Conservation (phyloP, 2,888 invertebrate species). For the Elegia similella region DNA sequence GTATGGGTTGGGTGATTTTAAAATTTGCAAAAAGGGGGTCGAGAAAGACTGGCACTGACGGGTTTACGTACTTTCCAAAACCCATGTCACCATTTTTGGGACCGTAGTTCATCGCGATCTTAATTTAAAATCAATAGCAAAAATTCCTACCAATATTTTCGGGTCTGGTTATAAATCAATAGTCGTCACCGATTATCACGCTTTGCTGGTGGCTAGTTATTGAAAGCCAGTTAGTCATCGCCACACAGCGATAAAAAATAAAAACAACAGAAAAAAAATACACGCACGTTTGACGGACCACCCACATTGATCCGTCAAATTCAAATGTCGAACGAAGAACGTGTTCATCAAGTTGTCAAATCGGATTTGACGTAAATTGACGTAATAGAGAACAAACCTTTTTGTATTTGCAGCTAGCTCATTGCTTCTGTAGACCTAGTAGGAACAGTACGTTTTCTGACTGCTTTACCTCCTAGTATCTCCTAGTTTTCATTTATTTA, state of each 20-base stretch:
- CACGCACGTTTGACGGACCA: conserved; percentile 63
- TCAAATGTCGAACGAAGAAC: conserved; percentile 64
- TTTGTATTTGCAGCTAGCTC: conserved; percentile 38
- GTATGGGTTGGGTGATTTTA: too few species aligned
- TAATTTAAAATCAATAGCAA: background rate
- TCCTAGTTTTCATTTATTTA: too few species aligned
- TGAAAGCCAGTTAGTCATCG: conserved; percentile 73
- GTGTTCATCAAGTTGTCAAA: conserved; percentile 81
- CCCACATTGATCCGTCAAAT: conserved; percentile 73
- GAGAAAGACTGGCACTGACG: too few species aligned
- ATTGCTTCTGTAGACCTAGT: conserved; percentile 46
- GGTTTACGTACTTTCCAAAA: too few species aligned
- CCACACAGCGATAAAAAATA: conserved; percentile 53
- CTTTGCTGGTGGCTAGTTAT: conserved; percentile 71
- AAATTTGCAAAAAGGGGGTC: too few species aligned
- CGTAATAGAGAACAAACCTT: conserved; percentile 71
- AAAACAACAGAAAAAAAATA: conserved; percentile 54
- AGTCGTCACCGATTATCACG: conserved; percentile 62
- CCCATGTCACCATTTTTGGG: too few species aligned
- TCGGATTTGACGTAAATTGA: conserved; percentile 78
- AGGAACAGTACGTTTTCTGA: background rate
- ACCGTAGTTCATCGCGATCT: too few species aligned
- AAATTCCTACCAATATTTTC: background rate
- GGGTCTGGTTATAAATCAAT: conserved; percentile 21
- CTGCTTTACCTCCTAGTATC: too few species aligned